Evolutionary conservation across 2,888 invertebrate genomes (phyloP), one percentile per base, ranked within the genome.

Genomic region (Cantharis rustica): DNA sequence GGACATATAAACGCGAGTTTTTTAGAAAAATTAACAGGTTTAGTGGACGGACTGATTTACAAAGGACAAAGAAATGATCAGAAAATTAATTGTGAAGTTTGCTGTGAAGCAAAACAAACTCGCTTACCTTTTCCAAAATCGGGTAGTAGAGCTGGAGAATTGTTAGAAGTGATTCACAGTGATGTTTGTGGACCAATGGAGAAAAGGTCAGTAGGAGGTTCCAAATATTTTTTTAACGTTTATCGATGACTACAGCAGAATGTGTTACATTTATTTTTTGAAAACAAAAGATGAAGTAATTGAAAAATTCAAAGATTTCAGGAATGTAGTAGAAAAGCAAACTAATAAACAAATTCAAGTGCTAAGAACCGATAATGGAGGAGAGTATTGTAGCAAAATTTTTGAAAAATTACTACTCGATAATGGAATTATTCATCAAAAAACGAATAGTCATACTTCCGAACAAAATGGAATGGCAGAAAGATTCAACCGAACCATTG

Each of bases 401-500:
- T 82, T 86, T 75, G 78, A 83, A 20, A 76, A 80, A 61, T 61
- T 74, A 66, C 68, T 83, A 16, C 68, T 26, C 31, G 63, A 75
- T 4, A 69, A 79, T 73, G 86, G 84, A 5, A 86, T 86, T n/a
- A 16, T 83, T 0, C 84, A 84, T 69, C 84, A 86, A 62, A 81
- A 26, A 64, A 82, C 85, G 16, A 82, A 78, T 47, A 76, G 82
- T 3, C 83, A 83, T 64, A 83, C 83, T 9, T 84, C 85, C 11
- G 79, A 85, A 74, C 85, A 85, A 76, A 86, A 86, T 80, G 85
- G 85, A 3, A 69, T 76, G 16, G 47, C 79, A n/a, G 83, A 84
- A 70, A 75, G 83, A 69, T 13, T 82, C 23, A 83, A 84, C 20
- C 62, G 83, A 10, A 81, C 81, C 3, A 61, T 84, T 16, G 78